Base-by-base conservation (phyloP, 23 tunicate genomes). In the Phallusia fumigata region DNA sequence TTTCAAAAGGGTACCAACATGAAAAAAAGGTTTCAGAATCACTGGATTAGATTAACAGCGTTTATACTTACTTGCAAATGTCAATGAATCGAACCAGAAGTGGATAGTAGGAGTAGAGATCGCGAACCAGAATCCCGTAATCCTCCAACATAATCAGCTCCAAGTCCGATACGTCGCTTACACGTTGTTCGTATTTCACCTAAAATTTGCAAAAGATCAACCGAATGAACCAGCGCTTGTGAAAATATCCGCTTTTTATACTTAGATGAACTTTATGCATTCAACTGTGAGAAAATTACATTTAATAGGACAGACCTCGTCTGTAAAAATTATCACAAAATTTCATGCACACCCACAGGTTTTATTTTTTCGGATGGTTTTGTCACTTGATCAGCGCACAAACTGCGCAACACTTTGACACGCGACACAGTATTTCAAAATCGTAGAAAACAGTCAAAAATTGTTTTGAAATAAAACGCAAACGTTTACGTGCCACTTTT, bases 121-220 rank as follows among this genome's bases (percentile, higher is more conserved):
- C 99, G 26, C 87, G 84, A 11, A 93, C 73, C n/a, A 91, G 81
- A 22, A 85, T 81, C n/a, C 89, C 99, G 83, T 92, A 97, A 80
- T 97, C 99, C 69, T 97, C 97, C 88, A 97, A 76, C 95, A 97
- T 85, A 80, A 90, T 78, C 75, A 97, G 83, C 80, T 97, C 99
- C 50, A 97, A 79, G 83, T 97, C 99, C 1, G 95, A 89, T 3
- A 85, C 99, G 73, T 97, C 99, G 19, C 53, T 86, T 16, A 86
- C 88, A 84, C 93, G 84, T 24, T 83, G 82, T 36, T 88, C 97
- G 51, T 81, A 82, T 78, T 93, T 93, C 33, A 93, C 89, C 95
- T 90, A 49, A 30, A 58, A 24, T 40, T 22, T 58, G 16, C 11
- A 58, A 58, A 5, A 40, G 47, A 10, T 40, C 10, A 40, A 40